These are phyloP conservation scores for Aphelenchoides besseyi DNA, from an alignment of 1,140 invertebrate species.

Conservation along the genomic window DNA sequence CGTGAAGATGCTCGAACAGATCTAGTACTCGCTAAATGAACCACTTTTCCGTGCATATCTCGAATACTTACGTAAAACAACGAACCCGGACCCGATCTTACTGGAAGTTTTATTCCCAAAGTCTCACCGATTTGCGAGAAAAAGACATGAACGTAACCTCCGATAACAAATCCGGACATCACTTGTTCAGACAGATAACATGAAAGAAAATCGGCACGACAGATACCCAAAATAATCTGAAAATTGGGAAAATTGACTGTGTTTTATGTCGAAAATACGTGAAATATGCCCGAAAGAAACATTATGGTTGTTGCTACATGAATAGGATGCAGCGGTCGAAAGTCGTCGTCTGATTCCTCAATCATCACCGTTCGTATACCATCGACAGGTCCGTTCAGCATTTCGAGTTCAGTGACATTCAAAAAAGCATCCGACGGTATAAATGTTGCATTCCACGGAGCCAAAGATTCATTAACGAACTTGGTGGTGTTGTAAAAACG, in stretches of 20 bases:
- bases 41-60: background rate
- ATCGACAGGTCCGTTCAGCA: background rate
- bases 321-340: slow-evolving; percentile 45
- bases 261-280: slow-evolving; percentile 29
- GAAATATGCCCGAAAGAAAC: slow-evolving; percentile 55
- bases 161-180: slow-evolving; percentile 53
- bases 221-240: slow-evolving; percentile 57
- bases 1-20: slow-evolving; percentile 38
- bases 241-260: background rate
- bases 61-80: slow-evolving; percentile 14
- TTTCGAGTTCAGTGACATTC: slow-evolving; percentile 30
- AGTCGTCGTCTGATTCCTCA: slow-evolving; percentile 16
- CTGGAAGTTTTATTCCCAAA: slow-evolving; percentile 52
- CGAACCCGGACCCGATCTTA: slow-evolving; percentile 44
- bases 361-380: background rate
- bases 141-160: slow-evolving; percentile 9
- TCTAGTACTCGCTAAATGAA: slow-evolving; percentile 48
- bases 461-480: background rate
- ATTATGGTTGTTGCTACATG: slow-evolving; percentile 57
- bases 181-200: slow-evolving; percentile 62
- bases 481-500: background rate
- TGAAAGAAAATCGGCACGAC: slow-evolving; percentile 55
- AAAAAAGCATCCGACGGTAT: slow-evolving; percentile 23
- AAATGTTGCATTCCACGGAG: background rate
- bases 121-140: slow-evolving; percentile 48